phyloP scores from a whole-genome alignment of 2,797 vertebrate genomes.

The Sebastes taczanowskii region DNA sequence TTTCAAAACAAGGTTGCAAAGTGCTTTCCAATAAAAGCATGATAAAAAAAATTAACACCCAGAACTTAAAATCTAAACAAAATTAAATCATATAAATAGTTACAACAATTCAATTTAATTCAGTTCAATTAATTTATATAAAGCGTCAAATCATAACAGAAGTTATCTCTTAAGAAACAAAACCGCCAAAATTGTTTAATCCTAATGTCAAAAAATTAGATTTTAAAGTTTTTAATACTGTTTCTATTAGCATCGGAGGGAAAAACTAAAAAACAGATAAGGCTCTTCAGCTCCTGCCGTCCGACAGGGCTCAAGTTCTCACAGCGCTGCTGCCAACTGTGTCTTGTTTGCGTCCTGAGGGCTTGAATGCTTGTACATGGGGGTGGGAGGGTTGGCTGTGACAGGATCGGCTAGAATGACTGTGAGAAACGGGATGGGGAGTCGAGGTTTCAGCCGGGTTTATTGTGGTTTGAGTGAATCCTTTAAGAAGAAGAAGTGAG shows the following conservation, averaged over 20 bases:
- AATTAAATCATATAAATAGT: too few relatives aligned
- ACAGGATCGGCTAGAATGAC: conserved; percentile 27
- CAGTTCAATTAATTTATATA: too few relatives aligned
- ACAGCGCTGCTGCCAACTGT: conserved; percentile 28
- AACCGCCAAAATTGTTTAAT: neutral
- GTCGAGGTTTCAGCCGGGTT: neutral
- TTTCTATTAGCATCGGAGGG: neutral
- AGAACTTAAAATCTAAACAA: too few relatives aligned
- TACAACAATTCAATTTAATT: too few relatives aligned
- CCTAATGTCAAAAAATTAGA: neutral
- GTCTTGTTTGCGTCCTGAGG: conserved; percentile 18
- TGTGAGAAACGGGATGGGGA: conserved; percentile 19
- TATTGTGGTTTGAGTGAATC: conserved; percentile 18
- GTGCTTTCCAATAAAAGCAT: too few relatives aligned
- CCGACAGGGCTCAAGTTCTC: conserved; percentile 31
- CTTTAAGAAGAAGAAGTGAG: neutral
- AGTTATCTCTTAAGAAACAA: too few relatives aligned
- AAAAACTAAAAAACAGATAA: conserved; percentile 3
- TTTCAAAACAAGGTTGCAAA: too few relatives aligned
- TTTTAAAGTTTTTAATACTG: neutral
- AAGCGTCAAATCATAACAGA: too few relatives aligned
- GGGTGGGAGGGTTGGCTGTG: conserved; percentile 19
- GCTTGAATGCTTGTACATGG: conserved; percentile 11
- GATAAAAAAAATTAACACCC: too few relatives aligned
- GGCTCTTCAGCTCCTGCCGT: conserved; percentile 21